Base-by-base conservation (phyloP, 2,888 invertebrate genomes). In the Petrophora chlorosata region DNA sequence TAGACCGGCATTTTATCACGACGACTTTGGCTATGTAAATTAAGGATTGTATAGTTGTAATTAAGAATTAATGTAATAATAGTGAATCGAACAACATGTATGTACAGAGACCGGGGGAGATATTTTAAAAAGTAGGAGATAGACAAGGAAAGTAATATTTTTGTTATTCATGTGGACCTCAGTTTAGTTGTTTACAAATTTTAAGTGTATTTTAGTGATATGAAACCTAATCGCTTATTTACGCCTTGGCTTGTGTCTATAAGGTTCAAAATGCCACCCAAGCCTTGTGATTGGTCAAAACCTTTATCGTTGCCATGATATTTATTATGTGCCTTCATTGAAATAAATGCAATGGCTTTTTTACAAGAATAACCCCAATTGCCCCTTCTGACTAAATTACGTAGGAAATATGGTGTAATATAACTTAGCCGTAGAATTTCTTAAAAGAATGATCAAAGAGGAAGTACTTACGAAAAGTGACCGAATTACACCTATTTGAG, bases 1-100 rank as follows among this genome's bases (percentile, higher is more conserved):
- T n/a, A n/a, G n/a, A n/a, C n/a, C n/a, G n/a, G n/a, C n/a, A n/a
- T n/a, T n/a, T n/a, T n/a, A 65, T 44, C 59, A 75, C 73, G 74
- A 68, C 69, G 76, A 80, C 73, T 63, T 61, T 45, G 79, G 80
- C 78, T 70, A 53, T 62, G 70, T 67, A 59, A 53, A 34, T 41
- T 53, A 56, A 51, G 17, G 69, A 75, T 62, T 78, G 75, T 76
- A 76, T 70, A 75, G 64, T 57, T 62, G 67, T 67, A 59, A 52
- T 39, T 51, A 56, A 50, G 12, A 46, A 29, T 28, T 26, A 45
- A 14, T 48, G 26, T 47, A 25, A 26, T 26, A 30, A 53, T 50
- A 46, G 43, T 43, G 9, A 45, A 55, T 55, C 49, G 33, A 43
- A 49, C 25, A 36, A 47, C 42, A 42, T 50, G 43, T 47, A 48